phyloP scores from a whole-genome alignment of 2,888 invertebrate genomes.

The Cataglyphis albicans region DNA sequence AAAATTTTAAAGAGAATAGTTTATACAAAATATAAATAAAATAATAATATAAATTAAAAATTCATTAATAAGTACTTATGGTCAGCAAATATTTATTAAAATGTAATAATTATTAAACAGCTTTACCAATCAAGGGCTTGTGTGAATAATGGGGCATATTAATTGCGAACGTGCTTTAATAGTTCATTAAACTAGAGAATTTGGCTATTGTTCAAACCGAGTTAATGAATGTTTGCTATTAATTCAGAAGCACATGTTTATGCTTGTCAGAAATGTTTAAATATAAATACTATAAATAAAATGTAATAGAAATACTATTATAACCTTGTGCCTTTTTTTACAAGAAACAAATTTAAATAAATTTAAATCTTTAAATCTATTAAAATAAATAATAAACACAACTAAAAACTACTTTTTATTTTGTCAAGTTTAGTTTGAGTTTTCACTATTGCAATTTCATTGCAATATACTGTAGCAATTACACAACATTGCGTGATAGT shows the following conservation, averaged over 20 bases:
- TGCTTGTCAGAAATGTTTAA: not conserved
- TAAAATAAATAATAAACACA: not conserved
- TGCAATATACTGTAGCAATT: slow-evolving; percentile 7
- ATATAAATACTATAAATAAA: not conserved
- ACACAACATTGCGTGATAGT: slow-evolving; percentile 13
- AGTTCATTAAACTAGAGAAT: slow-evolving; percentile 42
- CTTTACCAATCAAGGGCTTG: not conserved
- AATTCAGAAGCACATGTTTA: slow-evolving; percentile 21
- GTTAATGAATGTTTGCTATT: slow-evolving; percentile 24
- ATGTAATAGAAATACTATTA: too few species aligned
- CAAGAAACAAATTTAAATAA: not conserved
- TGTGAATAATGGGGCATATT: slow-evolving; percentile 22
- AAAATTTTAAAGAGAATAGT: not conserved
- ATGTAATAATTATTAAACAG: not conserved
- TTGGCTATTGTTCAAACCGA: slow-evolving; percentile 28
- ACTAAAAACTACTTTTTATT: not conserved
- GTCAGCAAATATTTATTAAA: not conserved
- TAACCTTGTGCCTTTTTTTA: not conserved
- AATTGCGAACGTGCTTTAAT: slow-evolving; percentile 11
- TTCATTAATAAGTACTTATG: not conserved
- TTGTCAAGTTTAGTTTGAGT: not conserved
- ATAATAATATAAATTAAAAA: not conserved
- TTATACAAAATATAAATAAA: not conserved
- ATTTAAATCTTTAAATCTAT: not conserved
- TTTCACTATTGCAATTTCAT: slow-evolving; percentile 13